Base-by-base conservation (phyloP, 2,797 vertebrate species). In the Prunella strophiata region DNA sequence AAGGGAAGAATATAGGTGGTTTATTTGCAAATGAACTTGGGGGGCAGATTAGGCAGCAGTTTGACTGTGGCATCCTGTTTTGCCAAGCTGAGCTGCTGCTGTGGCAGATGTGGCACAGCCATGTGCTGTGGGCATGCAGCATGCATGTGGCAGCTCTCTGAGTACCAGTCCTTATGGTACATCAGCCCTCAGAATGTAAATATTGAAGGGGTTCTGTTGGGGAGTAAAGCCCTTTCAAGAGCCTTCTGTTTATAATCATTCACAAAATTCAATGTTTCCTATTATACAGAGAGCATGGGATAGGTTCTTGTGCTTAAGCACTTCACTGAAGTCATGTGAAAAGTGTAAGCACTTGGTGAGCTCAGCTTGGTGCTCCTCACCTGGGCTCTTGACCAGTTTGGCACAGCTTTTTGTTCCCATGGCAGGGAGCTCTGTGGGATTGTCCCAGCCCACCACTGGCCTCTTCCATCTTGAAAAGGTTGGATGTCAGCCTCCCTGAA, bases 241-340 rank as follows among this genome's bases (percentile, higher is more conserved):
- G 61, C 54, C 84, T 97, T 93, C 94, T 96, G 95, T 97, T 96
- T 96, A 86, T 89, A 93, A 92, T 96, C 32, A 61, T 85, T 96
- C 63, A 83, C 61, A 76, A 68, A 96, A 97, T 84, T 72, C 70
- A 92, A 72, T 84, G 89, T 94, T 97, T 97, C 85, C 88, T 92
- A 4, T 89, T 93, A 51, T 22, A 50, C 40, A 57, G 63, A 34
- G 58, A 54, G 70, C 6, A 3, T 67, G 79, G 77, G 79, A 85
- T 94, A 76, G 81, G 83, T 95, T 93, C 38, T 65, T 91, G 73
- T 91, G 76, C 77, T 86, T 85, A 54, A 88, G 85, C 68, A 55
- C 68, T 86, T 94, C 2, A 8, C 59, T 91, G 73, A 71, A 75
- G 47, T 59, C 0, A 2, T 26, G 34, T 12, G 40, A 80, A 43